These are phyloP conservation scores for Cryptomyrus ogoouensis DNA, from an alignment of 2,113 vertebrate genomes.

Conservation along the genomic window DNA sequence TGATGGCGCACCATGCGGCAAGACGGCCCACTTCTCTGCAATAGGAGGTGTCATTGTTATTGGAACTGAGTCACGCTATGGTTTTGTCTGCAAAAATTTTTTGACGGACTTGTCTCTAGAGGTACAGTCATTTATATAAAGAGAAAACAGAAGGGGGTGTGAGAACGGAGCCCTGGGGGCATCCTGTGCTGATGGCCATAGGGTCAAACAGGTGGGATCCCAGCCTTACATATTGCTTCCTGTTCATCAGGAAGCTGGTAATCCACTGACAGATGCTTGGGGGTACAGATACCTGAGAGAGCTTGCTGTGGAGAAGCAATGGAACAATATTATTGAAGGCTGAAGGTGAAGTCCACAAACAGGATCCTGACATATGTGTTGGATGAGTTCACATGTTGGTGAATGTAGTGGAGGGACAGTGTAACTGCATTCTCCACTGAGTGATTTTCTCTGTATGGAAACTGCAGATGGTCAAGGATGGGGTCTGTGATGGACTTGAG, in stretches of 20 bases:
- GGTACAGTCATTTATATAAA: not conserved
- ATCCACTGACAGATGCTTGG: not conserved
- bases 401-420: not conserved
- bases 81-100: not conserved
- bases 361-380: not conserved
- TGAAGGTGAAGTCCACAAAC: not conserved
- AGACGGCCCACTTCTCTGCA: too few relatives aligned
- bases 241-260: not conserved
- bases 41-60: too few relatives aligned
- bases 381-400: not conserved
- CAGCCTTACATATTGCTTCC: not conserved
- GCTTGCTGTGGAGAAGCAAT: not conserved
- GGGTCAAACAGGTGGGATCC: not conserved
- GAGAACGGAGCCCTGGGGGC: not conserved
- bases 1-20: too few relatives aligned
- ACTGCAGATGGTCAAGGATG: not conserved
- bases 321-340: not conserved
- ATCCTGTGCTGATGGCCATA: not conserved
- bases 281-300: not conserved
- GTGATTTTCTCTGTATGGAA: not conserved
- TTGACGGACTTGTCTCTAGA: not conserved
- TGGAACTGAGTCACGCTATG: too few relatives aligned
- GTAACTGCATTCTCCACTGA: not conserved
- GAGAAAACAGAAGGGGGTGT: not conserved
- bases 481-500: not conserved